Base-by-base conservation (phyloP, 2,797 vertebrate species). In the Halcyon badia region DNA sequence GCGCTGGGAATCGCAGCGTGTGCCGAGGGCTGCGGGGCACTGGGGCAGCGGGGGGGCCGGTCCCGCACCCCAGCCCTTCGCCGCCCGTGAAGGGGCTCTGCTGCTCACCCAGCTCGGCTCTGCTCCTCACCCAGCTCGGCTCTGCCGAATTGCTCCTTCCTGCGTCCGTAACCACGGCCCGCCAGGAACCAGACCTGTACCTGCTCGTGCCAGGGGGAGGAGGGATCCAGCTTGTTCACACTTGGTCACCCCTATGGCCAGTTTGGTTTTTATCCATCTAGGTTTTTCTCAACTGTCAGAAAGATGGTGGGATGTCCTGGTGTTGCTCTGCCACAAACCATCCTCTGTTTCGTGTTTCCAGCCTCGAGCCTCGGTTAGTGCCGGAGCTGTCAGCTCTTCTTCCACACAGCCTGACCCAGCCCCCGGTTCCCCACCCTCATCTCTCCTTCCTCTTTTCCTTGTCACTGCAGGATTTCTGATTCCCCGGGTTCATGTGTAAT, bases 81-180 rank as follows among this genome's bases (percentile, higher is more conserved):
- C 42, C 2, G 1, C n/a, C 0, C 0, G 5, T 11, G 64, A 35
- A 5, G 56, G 56, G 39, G 37, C 30, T 42, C 46, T 70, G n/a
- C n/a, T 66, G 42, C 37, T 39, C 37, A 5, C 37, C 25, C 30
- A 20, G 42, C 42, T 51, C 24, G 14, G 70, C 30, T 37, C 28
- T n/a, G 60, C 28, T n/a, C n/a, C n/a, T 35, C 35, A 39, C 35
- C 28, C 30, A 20, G 42, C 42, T 51, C 24, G 14, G 70, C 30
- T 42, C 31, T n/a, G 60, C 28, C 1, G 1, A n/a, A 11, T 5
- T 37, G 24, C 20, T 62, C 10, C 9, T 30, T 78, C 69, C 72
- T 65, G 31, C n/a, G 3, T 11, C 39, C 22, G 5, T 5, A 44
- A n/a, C 20, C 21, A 41, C 12, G 66, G 51, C 41, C 7, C 7